Evolutionary conservation across 30 jellyfish, hydroid and myxozoan genomes (phyloP).

Genomic region (Turritopsis dohrnii): DNA sequence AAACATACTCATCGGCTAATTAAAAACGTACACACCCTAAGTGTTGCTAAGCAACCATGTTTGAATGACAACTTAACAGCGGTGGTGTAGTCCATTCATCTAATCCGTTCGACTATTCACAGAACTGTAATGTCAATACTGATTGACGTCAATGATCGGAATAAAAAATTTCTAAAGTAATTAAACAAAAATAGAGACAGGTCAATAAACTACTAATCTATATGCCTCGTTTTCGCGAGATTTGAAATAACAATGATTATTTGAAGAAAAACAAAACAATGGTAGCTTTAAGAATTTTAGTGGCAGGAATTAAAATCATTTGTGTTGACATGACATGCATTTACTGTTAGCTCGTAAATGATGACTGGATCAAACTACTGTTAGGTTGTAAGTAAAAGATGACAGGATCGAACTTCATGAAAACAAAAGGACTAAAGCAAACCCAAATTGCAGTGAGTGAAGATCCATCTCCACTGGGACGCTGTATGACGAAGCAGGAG

Average conservation of each 20-base stretch:
- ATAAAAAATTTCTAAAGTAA: not conserved
- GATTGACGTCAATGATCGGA: constrained; percentile 11
- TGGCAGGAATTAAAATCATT: not conserved
- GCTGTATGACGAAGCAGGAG: constrained; percentile 23
- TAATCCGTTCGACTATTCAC: constrained; percentile 7
- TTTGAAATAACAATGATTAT: not conserved
- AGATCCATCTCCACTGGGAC: constrained; percentile 10
- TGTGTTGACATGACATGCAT: too few relatives aligned
- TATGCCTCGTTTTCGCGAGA: constrained; percentile 3
- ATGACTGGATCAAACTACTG: not conserved
- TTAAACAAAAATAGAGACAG: not conserved
- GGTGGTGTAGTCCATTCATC: not conserved
- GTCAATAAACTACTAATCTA: not conserved
- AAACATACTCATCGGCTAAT: not conserved
- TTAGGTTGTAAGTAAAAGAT: not conserved
- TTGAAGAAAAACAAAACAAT: not conserved
- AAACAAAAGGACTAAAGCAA: not conserved
- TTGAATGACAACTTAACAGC: not conserved
- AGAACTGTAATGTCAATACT: constrained; percentile 1
- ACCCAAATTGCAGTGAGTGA: not conserved
- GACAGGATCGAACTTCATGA: not conserved
- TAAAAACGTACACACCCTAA: not conserved
- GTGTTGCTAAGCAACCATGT: not conserved
- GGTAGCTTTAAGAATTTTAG: not conserved
- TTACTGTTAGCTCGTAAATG: too few relatives aligned